Evolutionary conservation across 2,797 vertebrate genomes (phyloP).

Genomic region (Anguilla pacifica): DNA sequence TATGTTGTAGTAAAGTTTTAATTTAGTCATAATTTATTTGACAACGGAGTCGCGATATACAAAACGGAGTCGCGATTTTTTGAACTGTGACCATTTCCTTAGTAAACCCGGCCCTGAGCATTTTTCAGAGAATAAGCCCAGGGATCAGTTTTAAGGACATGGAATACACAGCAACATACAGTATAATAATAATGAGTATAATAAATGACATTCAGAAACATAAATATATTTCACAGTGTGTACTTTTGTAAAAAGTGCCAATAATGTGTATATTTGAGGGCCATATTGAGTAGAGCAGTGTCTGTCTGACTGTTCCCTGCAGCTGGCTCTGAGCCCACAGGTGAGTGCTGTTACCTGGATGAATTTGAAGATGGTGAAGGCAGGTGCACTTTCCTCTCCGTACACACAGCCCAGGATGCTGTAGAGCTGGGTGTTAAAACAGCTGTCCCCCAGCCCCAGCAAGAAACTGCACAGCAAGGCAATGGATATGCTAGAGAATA

Average conservation of each 20-base stretch:
- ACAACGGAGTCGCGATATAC: too few species aligned
- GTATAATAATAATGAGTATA: too few species aligned
- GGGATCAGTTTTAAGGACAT: too few species aligned
- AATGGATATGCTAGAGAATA: constrained; percentile 63
- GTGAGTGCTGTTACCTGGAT: constrained; percentile 70
- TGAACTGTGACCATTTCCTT: too few species aligned
- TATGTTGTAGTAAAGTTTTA: too few species aligned
- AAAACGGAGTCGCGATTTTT: too few species aligned
- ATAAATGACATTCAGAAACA: too few species aligned
- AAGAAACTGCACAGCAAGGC: constrained; percentile 79
- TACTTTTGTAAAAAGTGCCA: not conserved
- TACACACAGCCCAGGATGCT: constrained; percentile 76
- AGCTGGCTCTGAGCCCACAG: not conserved
- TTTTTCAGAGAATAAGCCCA: too few species aligned
- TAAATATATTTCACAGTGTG: not conserved
- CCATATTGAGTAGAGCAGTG: not conserved
- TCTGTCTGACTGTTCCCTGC: too few species aligned
- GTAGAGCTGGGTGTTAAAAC: constrained; percentile 83
- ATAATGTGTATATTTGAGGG: not conserved
- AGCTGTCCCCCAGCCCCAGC: constrained; percentile 80
- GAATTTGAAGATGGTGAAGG: constrained; percentile 84
- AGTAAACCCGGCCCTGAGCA: too few species aligned
- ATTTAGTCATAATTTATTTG: too few species aligned
- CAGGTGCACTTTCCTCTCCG: constrained; percentile 71
- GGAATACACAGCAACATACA: too few species aligned